phyloP scores from a whole-genome alignment of 2,113 vertebrate species.

The Colistium nudipinnis region DNA sequence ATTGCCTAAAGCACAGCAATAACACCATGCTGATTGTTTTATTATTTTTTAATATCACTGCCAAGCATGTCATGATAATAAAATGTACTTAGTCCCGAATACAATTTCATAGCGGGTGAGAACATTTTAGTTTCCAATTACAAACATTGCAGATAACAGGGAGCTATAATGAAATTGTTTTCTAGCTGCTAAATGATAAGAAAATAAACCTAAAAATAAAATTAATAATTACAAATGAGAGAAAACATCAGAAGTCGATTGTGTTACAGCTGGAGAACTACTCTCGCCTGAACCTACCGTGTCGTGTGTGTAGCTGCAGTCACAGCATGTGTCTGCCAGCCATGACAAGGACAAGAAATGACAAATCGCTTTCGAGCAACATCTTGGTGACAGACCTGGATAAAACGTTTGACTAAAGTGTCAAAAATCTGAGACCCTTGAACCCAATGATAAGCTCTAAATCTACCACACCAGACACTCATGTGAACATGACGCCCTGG shows the following conservation, averaged over 20 bases:
- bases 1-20: constrained; percentile 33
- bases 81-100: constrained; percentile 52
- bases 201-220: not conserved
- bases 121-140: constrained; percentile 68
- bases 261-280: not conserved
- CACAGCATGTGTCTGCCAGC: constrained; percentile 15
- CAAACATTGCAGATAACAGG: constrained; percentile 53
- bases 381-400: constrained; percentile 54
- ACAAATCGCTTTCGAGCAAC: constrained; percentile 48
- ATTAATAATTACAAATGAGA: constrained; percentile 16
- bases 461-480: constrained; percentile 48
- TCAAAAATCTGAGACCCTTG: constrained; percentile 67
- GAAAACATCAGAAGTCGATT: constrained; percentile 6
- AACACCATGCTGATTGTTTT: constrained; percentile 35
- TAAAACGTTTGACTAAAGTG: constrained; percentile 61
- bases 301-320: constrained; percentile 21
- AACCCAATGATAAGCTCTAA: constrained; percentile 47
- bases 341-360: constrained; percentile 60
- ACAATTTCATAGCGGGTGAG: constrained; percentile 63
- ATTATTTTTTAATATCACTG: constrained; percentile 48
- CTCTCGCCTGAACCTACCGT: not conserved
- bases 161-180: constrained; percentile 48
- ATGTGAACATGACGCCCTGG: constrained; percentile 39
- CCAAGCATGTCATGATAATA: constrained; percentile 43
- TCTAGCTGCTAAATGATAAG: constrained; percentile 31